Evolutionary conservation across 2,113 vertebrate species (phyloP).

Genomic region (Phalacrocorax aristotelis): DNA sequence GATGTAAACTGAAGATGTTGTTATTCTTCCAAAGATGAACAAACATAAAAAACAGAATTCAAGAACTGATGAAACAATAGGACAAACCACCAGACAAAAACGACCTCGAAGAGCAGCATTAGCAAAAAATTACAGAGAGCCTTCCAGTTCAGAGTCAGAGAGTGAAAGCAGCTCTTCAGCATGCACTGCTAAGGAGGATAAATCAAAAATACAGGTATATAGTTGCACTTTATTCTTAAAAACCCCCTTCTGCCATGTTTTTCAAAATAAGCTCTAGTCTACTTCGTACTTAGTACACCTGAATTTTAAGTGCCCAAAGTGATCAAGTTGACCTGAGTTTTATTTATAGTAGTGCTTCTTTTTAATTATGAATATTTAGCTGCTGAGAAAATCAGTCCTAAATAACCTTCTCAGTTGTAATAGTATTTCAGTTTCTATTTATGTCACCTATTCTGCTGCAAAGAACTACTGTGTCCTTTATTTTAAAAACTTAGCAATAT

Average conservation of each 20-base stretch:
- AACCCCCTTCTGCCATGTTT: neutral
- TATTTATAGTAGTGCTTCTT: neutral
- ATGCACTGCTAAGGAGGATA: neutral
- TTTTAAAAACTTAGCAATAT: neutral
- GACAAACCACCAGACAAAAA: slow-evolving; percentile 48
- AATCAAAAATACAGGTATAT: slow-evolving; percentile 47
- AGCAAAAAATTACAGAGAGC: slow-evolving; percentile 84
- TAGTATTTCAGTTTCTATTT: neutral
- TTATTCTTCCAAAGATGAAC: slow-evolving; percentile 54
- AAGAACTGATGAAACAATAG: neutral
- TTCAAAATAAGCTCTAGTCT: neutral
- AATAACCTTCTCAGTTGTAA: neutral
- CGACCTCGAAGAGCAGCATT: slow-evolving; percentile 76
- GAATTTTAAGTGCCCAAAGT: neutral
- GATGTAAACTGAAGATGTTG: neutral
- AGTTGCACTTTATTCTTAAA: neutral
- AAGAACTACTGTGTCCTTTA: neutral
- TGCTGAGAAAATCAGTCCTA: neutral
- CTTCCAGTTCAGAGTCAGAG: slow-evolving; percentile 77
- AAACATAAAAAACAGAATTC: neutral
- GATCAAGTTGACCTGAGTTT: neutral
- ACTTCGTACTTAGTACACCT: neutral
- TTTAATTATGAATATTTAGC: neutral
- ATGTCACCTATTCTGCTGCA: neutral
- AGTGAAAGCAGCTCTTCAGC: slow-evolving; percentile 13